Conservation (phyloP, 2,888 invertebrate genomes). For the Ernsta delagoae region DNA sequence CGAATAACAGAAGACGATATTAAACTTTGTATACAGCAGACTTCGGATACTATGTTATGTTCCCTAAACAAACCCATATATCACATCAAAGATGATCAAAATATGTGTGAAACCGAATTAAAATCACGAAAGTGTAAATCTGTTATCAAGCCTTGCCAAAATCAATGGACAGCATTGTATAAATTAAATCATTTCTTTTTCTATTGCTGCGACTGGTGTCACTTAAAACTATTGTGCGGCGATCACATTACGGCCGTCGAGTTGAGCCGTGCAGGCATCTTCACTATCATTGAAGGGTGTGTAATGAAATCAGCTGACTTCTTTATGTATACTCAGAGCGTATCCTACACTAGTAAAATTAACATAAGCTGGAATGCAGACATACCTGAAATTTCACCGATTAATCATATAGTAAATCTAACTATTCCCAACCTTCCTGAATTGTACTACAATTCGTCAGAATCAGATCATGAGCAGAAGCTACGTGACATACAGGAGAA, state of each 20-base stretch:
- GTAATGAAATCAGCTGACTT: conserved; percentile 14
- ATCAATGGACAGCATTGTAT: conserved; percentile 4
- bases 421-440: background rate
- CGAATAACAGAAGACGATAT: conserved; percentile 1
- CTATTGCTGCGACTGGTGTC: conserved; percentile 22
- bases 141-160: conserved; percentile 1
- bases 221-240: conserved; percentile 20
- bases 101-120: conserved; percentile 11
- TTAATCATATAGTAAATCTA: background rate
- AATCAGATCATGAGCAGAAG: background rate
- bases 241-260: conserved; percentile 21
- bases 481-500: no score
- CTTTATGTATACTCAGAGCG: background rate
- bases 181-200: conserved; percentile 15
- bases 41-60: background rate
- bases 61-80: conserved; percentile 12
- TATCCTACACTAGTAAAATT: background rate
- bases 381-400: background rate
- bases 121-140: background rate
- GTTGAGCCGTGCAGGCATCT: conserved; percentile 15
- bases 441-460: background rate
- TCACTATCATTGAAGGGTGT: conserved; percentile 11
- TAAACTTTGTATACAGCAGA: background rate
- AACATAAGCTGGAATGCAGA: background rate
- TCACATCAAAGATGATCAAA: conserved; percentile 18